Evolutionary conservation across 2,888 invertebrate species (phyloP).

Genomic region (Acrobasis suavella): DNA sequence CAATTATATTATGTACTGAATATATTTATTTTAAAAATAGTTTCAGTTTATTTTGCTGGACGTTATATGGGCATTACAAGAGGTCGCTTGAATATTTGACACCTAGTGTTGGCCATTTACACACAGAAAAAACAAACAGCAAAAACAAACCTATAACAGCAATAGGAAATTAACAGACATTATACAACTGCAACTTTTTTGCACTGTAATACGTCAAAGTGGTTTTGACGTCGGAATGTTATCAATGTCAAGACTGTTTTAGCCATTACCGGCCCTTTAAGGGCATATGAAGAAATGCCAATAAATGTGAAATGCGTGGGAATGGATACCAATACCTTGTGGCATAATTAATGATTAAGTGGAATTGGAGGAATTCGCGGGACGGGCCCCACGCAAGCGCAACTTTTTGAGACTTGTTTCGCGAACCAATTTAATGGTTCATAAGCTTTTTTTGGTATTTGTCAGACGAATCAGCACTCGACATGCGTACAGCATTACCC

Average conservation of each 20-base stretch:
- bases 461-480: not conserved
- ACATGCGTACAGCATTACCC: not conserved
- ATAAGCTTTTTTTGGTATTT: not conserved
- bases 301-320: constrained; percentile 23
- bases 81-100: no score
- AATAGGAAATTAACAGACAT: not conserved
- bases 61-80: no score
- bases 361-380: constrained; percentile 20
- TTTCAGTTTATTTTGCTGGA: no score
- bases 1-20: no score
- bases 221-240: constrained; percentile 16
- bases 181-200: constrained; percentile 1
- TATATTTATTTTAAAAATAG: no score
- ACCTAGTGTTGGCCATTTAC: no score
- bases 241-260: constrained; percentile 11
- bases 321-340: constrained; percentile 15
- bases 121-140: not conserved
- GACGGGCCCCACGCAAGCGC: constrained; percentile 20
- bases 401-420: constrained; percentile 17
- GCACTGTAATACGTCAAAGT: not conserved
- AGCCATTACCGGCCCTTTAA: constrained; percentile 19
- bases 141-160: no score
- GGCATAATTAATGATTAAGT: constrained; percentile 25
- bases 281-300: constrained; percentile 21
- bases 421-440: constrained; percentile 7